A percentile compares a stretch with the other conserved stretches of the same genome.
Evolutionary conservation across 1,140 invertebrate genomes (phyloP).

Genomic region (Drosophila mayri): DNA sequence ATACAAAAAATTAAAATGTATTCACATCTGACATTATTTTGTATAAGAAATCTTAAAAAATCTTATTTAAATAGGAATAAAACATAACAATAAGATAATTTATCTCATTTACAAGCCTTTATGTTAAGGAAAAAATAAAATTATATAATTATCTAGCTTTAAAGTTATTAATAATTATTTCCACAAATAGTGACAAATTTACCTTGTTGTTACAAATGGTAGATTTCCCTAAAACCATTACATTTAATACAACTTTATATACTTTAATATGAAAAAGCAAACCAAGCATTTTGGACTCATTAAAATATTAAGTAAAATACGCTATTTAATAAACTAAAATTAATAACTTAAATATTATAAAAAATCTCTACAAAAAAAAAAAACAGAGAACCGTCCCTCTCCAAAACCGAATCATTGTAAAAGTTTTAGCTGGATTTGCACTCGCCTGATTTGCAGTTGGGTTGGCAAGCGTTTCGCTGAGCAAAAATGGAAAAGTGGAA

Average conservation of each 20-base stretch:
- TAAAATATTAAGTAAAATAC: neutral
- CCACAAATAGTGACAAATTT: neutral
- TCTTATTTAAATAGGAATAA: too few relatives aligned
- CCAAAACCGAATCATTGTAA: constrained; percentile 45
- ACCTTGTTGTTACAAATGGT: accelerated
- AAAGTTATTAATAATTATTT: neutral
- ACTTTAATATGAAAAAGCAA: too few relatives aligned
- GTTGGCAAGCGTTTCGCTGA: constrained; percentile 23
- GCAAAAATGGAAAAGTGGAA: constrained; percentile 14
- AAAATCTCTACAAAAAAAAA: neutral
- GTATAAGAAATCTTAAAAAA: too few relatives aligned
- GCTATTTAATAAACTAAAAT: neutral
- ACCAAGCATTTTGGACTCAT: neutral
- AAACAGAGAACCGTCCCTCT: neutral
- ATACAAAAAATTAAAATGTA: too few relatives aligned
- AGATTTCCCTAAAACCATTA: neutral
- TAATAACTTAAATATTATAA: neutral
- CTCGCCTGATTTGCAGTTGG: constrained; percentile 48
- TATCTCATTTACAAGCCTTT: neutral
- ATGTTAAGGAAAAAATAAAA: too few relatives aligned
- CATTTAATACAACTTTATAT: too few relatives aligned
- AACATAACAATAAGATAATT: neutral
- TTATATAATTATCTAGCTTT: too few relatives aligned
- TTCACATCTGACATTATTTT: too few relatives aligned
- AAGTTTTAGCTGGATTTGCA: constrained; percentile 22